Conservation (phyloP, 2,888 invertebrate genomes). For the Piscicola geometra region DNA sequence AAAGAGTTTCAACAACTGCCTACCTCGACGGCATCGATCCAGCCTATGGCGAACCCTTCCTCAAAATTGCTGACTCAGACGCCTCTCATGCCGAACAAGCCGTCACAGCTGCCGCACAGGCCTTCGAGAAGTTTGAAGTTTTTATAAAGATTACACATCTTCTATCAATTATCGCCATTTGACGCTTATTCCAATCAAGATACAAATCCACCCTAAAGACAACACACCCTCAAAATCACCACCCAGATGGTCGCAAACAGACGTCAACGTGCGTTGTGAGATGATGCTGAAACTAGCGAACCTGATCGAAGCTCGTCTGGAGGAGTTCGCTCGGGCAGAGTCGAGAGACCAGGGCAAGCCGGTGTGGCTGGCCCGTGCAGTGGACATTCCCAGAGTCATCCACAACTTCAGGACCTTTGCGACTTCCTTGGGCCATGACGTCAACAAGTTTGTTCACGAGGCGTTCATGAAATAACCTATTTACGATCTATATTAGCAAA, state of each 20-base stretch:
- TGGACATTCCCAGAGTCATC: slow-evolving; percentile 61
- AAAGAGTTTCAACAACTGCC: slow-evolving; percentile 43
- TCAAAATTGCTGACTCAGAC: slow-evolving; percentile 57
- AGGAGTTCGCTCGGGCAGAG: slow-evolving; percentile 59
- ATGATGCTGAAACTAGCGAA: slow-evolving; percentile 58
- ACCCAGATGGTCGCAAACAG: slow-evolving; percentile 58
- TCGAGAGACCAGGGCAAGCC: slow-evolving; percentile 62
- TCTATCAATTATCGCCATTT: background rate
- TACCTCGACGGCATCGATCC: slow-evolving; percentile 58
- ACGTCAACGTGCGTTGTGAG: slow-evolving; percentile 54
- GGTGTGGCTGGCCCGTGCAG: slow-evolving; percentile 55
- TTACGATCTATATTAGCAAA: too few species aligned
- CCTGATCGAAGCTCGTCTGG: slow-evolving; percentile 57
- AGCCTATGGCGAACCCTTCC: slow-evolving; percentile 56
- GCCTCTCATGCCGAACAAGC: slow-evolving; percentile 51
- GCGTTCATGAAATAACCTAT: too few species aligned
- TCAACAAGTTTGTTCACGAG: slow-evolving; percentile 52
- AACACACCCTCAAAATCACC: background rate
- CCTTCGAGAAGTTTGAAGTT: slow-evolving; percentile 55
- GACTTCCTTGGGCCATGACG: slow-evolving; percentile 53
- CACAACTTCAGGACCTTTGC: slow-evolving; percentile 61
- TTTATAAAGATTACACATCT: background rate
- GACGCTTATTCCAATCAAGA: too few species aligned
- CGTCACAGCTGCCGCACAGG: slow-evolving; percentile 57
- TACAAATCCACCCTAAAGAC: too few species aligned